Conservation (phyloP, 1,140 invertebrate genomes). For the Lethrus apterus region DNA sequence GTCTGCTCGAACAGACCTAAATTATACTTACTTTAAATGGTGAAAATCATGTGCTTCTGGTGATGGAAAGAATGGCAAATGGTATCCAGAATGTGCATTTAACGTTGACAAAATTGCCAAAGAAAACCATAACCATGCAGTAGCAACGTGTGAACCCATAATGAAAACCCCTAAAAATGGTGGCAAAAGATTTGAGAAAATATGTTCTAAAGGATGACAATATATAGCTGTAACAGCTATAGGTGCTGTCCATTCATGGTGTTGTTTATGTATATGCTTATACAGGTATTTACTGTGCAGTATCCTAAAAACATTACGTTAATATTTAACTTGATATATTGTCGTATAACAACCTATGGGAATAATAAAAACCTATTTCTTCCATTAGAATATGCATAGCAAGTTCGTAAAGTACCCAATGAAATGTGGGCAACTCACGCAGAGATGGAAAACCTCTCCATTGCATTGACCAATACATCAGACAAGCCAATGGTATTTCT, state of each 20-base stretch:
- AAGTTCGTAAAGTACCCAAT: constrained; percentile 74
- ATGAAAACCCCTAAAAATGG: constrained; percentile 72
- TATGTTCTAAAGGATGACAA: constrained; percentile 81
- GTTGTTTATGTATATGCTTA: constrained; percentile 78
- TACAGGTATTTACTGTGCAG: constrained; percentile 71
- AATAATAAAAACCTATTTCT: constrained; percentile 83
- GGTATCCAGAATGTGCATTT: constrained; percentile 82
- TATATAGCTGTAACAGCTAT: constrained; percentile 78
- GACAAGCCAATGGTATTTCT: constrained; percentile 55
- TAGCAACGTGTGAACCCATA: constrained; percentile 74
- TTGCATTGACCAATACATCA: constrained; percentile 58
- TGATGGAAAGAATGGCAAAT: constrained; percentile 80
- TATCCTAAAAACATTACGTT: constrained; percentile 46
- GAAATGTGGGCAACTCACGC: constrained; percentile 70
- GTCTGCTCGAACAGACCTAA: too few species aligned
- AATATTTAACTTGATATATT: background rate
- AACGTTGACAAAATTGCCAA: constrained; percentile 73
- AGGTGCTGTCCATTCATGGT: constrained; percentile 82
- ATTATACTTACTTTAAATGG: constrained; percentile 67
- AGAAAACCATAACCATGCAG: constrained; percentile 76
- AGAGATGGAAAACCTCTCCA: constrained; percentile 61
- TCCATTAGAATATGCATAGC: constrained; percentile 71
- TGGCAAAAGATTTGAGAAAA: constrained; percentile 75
- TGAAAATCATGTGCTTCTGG: constrained; percentile 91
- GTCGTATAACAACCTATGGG: constrained; percentile 56